Evolutionary conservation across 1,140 invertebrate species (phyloP).

Genomic region (Panonychus citri): DNA sequence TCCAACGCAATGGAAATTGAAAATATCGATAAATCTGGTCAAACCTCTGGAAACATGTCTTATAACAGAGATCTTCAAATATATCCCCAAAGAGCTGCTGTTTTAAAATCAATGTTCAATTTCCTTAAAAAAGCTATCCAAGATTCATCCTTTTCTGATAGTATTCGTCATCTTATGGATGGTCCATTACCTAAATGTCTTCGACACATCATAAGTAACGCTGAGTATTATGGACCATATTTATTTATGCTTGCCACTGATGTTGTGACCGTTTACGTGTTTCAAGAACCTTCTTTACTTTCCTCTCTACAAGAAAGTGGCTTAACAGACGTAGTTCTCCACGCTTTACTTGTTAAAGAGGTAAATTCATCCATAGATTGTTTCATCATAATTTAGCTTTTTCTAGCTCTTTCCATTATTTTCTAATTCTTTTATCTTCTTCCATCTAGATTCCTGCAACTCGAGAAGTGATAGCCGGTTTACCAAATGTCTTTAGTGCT

Average conservation of each 20-base stretch:
- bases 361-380: constrained; percentile 20
- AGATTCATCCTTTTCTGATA: constrained; percentile 52
- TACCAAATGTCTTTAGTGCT: constrained; percentile 77
- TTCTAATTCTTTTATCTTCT: neutral
- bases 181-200: constrained; percentile 54
- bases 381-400: neutral
- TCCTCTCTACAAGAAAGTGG: constrained; percentile 66
- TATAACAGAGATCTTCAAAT: constrained; percentile 25
- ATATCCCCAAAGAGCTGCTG: constrained; percentile 55
- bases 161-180: constrained; percentile 71
- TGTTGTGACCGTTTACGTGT: constrained; percentile 74
- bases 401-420: too few species aligned
- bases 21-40: neutral
- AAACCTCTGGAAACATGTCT: neutral
- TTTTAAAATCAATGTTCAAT: constrained; percentile 69
- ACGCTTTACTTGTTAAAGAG: constrained; percentile 64
- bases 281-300: constrained; percentile 68
- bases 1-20: constrained; percentile 11
- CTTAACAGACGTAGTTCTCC: constrained; percentile 64
- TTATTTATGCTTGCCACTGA: constrained; percentile 68
- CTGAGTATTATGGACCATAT: constrained; percentile 73
- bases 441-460: constrained; percentile 46
- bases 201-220: constrained; percentile 74
- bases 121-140: constrained; percentile 67
- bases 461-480: constrained; percentile 58